Base-by-base conservation (phyloP, 1,140 invertebrate species). In the Coptotermes formosanus region DNA sequence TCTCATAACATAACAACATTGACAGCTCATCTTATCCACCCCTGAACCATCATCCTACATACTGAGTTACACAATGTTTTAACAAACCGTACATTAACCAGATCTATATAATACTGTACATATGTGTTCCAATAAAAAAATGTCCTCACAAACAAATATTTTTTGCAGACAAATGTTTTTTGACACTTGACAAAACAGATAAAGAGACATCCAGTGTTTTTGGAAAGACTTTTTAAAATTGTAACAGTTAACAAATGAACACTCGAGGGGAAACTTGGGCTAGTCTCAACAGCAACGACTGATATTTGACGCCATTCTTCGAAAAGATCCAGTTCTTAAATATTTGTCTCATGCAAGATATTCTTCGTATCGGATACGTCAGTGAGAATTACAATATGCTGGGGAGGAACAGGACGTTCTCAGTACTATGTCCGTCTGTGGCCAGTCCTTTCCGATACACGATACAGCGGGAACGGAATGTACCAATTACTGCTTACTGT, bases 81-180 rank as follows among this genome's bases (percentile, higher is more conserved):
- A 30, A 75, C 64, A 75, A 30, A 75, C 9, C n/a, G 9, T 75
- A 75, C 64, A 75, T 30, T 14, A 75, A 75, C 64, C 64, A 75
- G 64, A 75, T 75, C 64, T n/a, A 30, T 25, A 75, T 75, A 75
- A 75, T 75, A 75, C 64, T 75, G 64, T 75, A 75, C 64, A 75
- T 23, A n/a, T 75, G n/a, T 75, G 64, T 30, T 75, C n/a, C 64
- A 75, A 75, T 75, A 75, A n/a, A n/a, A 38, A 25, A 14, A 19
- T 30, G 64, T 7, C 14, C 30, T 75, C 64, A 30, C 9, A 8
- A 75, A 75, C n/a, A 75, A 75, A 0, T 75, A 38, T 55, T 48
- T 48, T 64, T 75, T 75, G 4, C 64, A 75, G 2, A 75, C 64
- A 75, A 30, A 75, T n/a, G 19, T 25, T 75, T 75, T 19, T 19